A percentile compares a stretch with the other conserved stretches of the same genome.
These are phyloP conservation scores for Drosophila ogumai DNA, from an alignment of 1,140 invertebrate genomes.

Conservation along the genomic window DNA sequence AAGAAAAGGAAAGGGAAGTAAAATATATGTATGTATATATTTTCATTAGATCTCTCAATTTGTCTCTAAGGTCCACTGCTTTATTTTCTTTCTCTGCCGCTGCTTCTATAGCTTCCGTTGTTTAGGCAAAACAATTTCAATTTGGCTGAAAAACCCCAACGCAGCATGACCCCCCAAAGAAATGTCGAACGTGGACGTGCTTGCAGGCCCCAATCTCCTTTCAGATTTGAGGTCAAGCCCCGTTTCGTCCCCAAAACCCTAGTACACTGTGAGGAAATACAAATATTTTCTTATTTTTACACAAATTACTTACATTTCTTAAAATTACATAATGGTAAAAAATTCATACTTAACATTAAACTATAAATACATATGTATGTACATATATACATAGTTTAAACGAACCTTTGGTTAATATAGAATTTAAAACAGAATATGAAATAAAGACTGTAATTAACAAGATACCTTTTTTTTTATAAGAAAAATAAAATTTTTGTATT, in stretches of 20 bases:
- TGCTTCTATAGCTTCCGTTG: not conserved
- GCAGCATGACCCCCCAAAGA: constrained; percentile 65
- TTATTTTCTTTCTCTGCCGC: too few species aligned
- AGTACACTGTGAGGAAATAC: constrained; percentile 7
- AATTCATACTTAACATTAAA: too few species aligned
- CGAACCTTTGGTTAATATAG: too few species aligned
- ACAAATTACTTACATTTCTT: not conserved
- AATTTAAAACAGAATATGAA: too few species aligned
- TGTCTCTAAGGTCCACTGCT: too few species aligned
- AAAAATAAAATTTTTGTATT: too few species aligned
- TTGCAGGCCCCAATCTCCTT: constrained; percentile 20
- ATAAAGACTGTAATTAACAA: too few species aligned
- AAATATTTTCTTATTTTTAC: not conserved
- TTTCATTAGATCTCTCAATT: constrained; percentile 3
- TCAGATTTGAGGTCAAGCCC: constrained; percentile 19
- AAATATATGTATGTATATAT: not conserved
- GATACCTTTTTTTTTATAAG: too few species aligned
- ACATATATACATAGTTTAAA: too few species aligned
- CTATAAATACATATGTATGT: too few species aligned
- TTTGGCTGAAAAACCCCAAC: constrained; percentile 66
- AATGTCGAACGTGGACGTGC: constrained; percentile 69
- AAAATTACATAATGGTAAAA: too few species aligned
- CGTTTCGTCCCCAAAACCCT: not conserved
- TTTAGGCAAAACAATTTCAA: constrained; percentile 72
- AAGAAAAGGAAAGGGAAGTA: too few species aligned